Evolutionary conservation across 2,113 vertebrate species (phyloP).

Genomic region (Tachycineta bicolor): DNA sequence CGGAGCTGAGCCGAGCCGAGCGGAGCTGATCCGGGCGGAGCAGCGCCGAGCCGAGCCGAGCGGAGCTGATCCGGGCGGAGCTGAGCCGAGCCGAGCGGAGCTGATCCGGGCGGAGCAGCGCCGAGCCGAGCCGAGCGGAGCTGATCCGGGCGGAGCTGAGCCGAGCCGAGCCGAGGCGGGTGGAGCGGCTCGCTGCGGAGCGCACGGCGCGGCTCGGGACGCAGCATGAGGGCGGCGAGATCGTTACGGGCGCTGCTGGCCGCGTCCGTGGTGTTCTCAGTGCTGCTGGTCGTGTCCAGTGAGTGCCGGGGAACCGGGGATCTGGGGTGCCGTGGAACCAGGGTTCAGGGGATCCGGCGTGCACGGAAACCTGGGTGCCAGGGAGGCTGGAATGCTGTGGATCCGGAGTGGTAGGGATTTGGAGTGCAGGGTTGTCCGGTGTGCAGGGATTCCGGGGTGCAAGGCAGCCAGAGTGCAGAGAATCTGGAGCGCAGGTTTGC

Average conservation of each 20-base stretch:
- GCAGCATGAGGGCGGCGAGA: constrained; percentile 9
- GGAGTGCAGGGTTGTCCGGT: neutral
- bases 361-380: neutral
- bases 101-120: too few relatives aligned
- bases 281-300: neutral
- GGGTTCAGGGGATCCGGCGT: neutral
- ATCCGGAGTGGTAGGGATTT: neutral
- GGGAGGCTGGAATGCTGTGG: neutral
- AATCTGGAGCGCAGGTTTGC: neutral
- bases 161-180: neutral
- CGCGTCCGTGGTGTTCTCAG: neutral
- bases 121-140: neutral
- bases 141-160: neutral
- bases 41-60: neutral
- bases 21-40: too few relatives aligned
- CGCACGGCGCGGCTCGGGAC: neutral
- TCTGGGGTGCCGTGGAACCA: too few relatives aligned
- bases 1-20: neutral
- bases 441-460: neutral
- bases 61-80: neutral
- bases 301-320: neutral
- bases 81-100: neutral
- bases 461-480: neutral
- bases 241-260: neutral
- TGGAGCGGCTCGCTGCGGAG: neutral